Base-by-base conservation (phyloP, 2,113 vertebrate genomes). In the Thamnaconus septentrionalis region DNA sequence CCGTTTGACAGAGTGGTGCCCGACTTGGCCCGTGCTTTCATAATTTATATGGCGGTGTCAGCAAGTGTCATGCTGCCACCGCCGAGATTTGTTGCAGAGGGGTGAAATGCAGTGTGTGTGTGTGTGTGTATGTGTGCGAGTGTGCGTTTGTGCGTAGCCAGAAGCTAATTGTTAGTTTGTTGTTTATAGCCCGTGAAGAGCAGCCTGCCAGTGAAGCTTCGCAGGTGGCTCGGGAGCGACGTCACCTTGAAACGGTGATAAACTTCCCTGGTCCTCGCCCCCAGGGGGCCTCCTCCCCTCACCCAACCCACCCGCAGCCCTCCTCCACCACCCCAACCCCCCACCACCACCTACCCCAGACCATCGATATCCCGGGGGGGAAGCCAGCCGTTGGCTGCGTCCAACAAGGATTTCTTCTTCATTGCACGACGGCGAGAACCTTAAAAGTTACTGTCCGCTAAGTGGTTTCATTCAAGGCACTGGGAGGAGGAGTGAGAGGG, bases 131-230 rank as follows among this genome's bases (percentile, higher is more conserved):
- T 52, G 64, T 48, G 57, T 61, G 56, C 67, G 18, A 31, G 18
- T 31, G 18, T 31, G 18, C 18, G 18, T 31, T 31, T 31, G 18
- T 31, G 18, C 18, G 55, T 45, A 12, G 57, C 59, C 73, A 76
- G 61, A 49, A 64, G 75, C 69, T 49, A 67, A 76, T 79, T 75
- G 80, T 81, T 82, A 70, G 67, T 70, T 56, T 66, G 76, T 82
- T 82, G 79, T 79, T 87, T 80, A 86, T 79, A 39, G 78, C 71
- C 76, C 84, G 78, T 89, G 80, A 89, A 88, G 81, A 74, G 71
- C 71, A 64, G 39, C 73, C 77, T 78, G 78, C 66, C 85, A 88
- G 81, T 88, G 83, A 76, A 80, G 85, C 85, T 75, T 83, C 85
- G 61, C 84, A 83, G 82, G 83, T 83, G 76, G 72, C 85, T 79